phyloP scores from a whole-genome alignment of 2,888 invertebrate genomes.

The Mesodorylaimus sp. region DNA sequence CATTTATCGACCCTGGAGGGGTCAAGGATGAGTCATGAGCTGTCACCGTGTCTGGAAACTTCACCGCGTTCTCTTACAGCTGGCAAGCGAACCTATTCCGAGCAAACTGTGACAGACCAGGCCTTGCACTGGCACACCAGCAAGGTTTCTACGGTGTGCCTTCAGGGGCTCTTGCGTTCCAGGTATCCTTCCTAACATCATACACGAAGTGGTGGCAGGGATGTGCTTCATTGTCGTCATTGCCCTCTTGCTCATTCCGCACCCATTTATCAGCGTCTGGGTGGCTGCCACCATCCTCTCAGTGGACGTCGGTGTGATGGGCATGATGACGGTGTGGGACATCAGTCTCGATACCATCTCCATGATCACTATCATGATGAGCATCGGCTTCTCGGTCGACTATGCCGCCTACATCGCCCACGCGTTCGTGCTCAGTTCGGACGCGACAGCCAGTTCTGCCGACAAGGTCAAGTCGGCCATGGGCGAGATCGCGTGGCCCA shows the following conservation, averaged over 20 bases:
- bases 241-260: constrained; percentile 78
- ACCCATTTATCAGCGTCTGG: constrained; percentile 74
- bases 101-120: too few relatives aligned
- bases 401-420: constrained; percentile 58
- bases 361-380: constrained; percentile 90
- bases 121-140: too few relatives aligned
- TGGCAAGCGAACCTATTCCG: too few relatives aligned
- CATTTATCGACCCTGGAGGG: too few relatives aligned
- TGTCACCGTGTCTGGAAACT: too few relatives aligned
- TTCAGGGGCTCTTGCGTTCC: too few relatives aligned
- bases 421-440: constrained; percentile 21
- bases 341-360: constrained; percentile 64
- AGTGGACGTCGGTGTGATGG: constrained; percentile 76
- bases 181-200: too few relatives aligned
- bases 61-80: too few relatives aligned
- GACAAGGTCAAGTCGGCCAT: constrained; percentile 61
- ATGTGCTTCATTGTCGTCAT: constrained; percentile 73
- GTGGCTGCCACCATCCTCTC: constrained; percentile 83
- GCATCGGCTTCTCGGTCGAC: constrained; percentile 86
- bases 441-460: constrained; percentile 31
- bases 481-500: constrained; percentile 65
- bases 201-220: constrained; percentile 23
- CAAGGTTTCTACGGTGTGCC: too few relatives aligned
- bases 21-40: too few relatives aligned
- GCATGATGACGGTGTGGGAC: constrained; percentile 88